These are phyloP conservation scores for Dimorphilus gyrociliatus DNA, from an alignment of 2,888 invertebrate species.

Conservation along the genomic window DNA sequence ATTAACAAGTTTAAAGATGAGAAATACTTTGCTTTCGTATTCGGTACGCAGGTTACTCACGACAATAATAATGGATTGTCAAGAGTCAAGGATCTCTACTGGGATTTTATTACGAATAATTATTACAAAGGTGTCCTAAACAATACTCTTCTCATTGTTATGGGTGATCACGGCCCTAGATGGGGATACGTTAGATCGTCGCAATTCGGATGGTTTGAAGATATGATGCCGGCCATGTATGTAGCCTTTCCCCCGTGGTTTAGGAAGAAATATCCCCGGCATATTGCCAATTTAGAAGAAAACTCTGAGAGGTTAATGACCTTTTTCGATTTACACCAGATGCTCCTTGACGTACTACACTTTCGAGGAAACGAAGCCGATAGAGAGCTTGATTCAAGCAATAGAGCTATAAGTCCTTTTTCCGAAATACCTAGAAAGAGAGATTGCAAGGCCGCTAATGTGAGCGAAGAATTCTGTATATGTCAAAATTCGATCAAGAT, in stretches of 20 bases:
- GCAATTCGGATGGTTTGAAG: conserved; percentile 27
- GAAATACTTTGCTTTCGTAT: conserved; percentile 24
- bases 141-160: conserved; percentile 23
- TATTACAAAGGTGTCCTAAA: conserved; percentile 15
- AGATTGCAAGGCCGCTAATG: too few species aligned
- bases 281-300: conserved; percentile 12
- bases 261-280: conserved; percentile 12
- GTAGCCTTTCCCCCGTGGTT: conserved; percentile 21
- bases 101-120: conserved; percentile 15
- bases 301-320: conserved; percentile 21
- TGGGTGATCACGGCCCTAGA: conserved; percentile 29
- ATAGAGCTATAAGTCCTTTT: too few species aligned
- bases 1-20: conserved; percentile 16
- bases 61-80: conserved; percentile 24
- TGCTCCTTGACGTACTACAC: conserved; percentile 19
- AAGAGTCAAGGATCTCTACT: conserved; percentile 20
- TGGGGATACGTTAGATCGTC: conserved; percentile 20
- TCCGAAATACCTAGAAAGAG: too few species aligned
- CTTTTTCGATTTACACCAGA: conserved; percentile 29
- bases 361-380: conserved; percentile 14
- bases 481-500: too few species aligned
- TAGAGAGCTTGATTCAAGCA: too few species aligned
- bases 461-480: too few species aligned
- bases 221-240: conserved; percentile 27
- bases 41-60: conserved; percentile 23